Evolutionary conservation across 2,113 vertebrate species (phyloP).

Genomic region (Festucalex cinctus): DNA sequence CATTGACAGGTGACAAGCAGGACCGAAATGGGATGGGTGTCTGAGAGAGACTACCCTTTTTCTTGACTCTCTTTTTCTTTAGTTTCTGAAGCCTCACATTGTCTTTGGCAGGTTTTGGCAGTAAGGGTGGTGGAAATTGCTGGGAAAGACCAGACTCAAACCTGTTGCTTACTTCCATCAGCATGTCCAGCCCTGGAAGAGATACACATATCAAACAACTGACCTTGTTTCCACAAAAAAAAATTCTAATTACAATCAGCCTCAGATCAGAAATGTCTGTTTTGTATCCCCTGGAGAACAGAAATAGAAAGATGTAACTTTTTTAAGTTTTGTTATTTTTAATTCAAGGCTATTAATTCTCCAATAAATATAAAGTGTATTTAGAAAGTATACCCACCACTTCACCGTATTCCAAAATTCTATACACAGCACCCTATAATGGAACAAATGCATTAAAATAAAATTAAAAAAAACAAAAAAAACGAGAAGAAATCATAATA

Average conservation of each 20-base stretch:
- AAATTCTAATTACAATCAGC: not conserved
- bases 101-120: constrained; percentile 87
- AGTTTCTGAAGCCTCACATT: constrained; percentile 84
- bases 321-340: no score
- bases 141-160: constrained; percentile 53
- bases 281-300: not conserved
- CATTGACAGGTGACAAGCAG: constrained; percentile 86
- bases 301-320: no score
- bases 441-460: no score
- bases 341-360: no score
- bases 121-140: constrained; percentile 77
- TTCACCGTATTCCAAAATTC: no score
- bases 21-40: constrained; percentile 74
- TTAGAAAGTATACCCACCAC: no score
- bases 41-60: constrained; percentile 64
- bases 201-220: constrained; percentile 10
- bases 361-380: no score
- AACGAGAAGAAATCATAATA: no score
- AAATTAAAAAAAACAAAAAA: no score
- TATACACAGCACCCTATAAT: no score
- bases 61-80: constrained; percentile 81
- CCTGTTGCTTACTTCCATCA: constrained; percentile 68
- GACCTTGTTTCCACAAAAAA: not conserved
- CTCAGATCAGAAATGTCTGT: not conserved
- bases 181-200: constrained; percentile 76